Conservation (phyloP, 1,140 invertebrate species). For the Zaprionus ornatus region DNA sequence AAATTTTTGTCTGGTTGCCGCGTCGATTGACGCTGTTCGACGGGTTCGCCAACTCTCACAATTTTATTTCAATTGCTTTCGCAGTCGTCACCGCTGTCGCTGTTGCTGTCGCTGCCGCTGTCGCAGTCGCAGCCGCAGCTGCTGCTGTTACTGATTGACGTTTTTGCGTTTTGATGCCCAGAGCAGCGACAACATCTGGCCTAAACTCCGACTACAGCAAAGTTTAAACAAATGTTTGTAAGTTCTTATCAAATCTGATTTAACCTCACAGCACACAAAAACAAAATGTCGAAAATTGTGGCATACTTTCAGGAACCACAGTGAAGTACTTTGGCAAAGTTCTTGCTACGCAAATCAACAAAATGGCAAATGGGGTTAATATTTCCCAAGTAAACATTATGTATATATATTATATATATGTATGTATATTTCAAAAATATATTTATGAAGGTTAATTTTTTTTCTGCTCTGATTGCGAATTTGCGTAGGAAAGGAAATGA, state of each 20-base stretch:
- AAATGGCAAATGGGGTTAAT: too few relatives aligned
- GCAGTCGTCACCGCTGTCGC: constrained; percentile 4
- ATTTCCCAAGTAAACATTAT: too few relatives aligned
- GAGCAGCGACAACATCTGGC: constrained; percentile 6
- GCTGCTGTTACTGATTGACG: not conserved
- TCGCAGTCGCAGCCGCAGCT: not conserved
- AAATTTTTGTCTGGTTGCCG: constrained; percentile 68
- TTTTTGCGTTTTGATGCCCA: constrained; percentile 24
- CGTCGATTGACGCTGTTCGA: constrained; percentile 26
- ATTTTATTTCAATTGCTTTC: constrained; percentile 31
- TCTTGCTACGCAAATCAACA: not conserved
- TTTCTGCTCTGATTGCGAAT: too few relatives aligned
- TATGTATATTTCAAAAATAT: too few relatives aligned
- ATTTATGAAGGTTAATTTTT: too few relatives aligned
- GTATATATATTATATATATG: too few relatives aligned
- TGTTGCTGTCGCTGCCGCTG: not conserved
- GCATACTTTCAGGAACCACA: constrained; percentile 23
- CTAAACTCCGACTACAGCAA: constrained; percentile 27
- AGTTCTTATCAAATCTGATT: not conserved
- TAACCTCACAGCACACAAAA: not conserved
- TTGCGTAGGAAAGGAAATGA: too few relatives aligned
- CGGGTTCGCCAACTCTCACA: constrained; percentile 4
- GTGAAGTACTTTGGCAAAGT: not conserved
- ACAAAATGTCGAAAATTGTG: constrained; percentile 1
- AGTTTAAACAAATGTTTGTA: not conserved